A percentile compares a stretch with the other conserved stretches of the same genome.
Evolutionary conservation across 2,113 vertebrate genomes (phyloP).

Genomic region (Paratilapia polleni): DNA sequence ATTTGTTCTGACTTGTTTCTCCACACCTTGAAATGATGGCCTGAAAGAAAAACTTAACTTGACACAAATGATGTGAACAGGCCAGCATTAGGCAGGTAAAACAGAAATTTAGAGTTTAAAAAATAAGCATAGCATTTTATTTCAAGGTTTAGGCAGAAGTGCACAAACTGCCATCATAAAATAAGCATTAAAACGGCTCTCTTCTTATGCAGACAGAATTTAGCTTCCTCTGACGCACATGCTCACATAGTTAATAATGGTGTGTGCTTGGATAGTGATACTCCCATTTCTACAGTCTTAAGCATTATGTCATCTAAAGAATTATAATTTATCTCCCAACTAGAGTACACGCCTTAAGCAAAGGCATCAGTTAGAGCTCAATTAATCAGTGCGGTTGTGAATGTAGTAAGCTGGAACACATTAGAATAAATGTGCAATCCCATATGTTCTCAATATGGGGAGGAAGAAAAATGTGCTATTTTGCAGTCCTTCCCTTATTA

Average conservation of each 20-base stretch:
- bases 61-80: not conserved
- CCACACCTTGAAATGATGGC: not conserved
- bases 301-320: not conserved
- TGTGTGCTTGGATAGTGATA: not conserved
- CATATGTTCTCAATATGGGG: not conserved
- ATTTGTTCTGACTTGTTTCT: slow-evolving; percentile 1
- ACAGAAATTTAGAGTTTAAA: not conserved
- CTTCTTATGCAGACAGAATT: slow-evolving; percentile 13
- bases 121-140: not conserved
- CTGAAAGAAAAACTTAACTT: not conserved
- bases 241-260: not conserved
- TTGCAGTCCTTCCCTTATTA: not conserved
- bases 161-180: slow-evolving; percentile 5
- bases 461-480: not conserved
- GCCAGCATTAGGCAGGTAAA: not conserved
- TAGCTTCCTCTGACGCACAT: slow-evolving; percentile 9
- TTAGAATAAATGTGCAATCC: slow-evolving; percentile 8
- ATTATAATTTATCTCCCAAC: not conserved
- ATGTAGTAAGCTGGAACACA: slow-evolving; percentile 3
- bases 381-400: slow-evolving; percentile 13
- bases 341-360: not conserved
- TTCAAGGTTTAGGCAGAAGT: not conserved
- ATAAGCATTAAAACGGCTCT: slow-evolving; percentile 8
- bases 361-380: slow-evolving; percentile 29
- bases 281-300: not conserved